These are phyloP conservation scores for Dicerorhinus sumatrensis DNA, from an alignment of 2,113 vertebrate species.

Conservation along the genomic window DNA sequence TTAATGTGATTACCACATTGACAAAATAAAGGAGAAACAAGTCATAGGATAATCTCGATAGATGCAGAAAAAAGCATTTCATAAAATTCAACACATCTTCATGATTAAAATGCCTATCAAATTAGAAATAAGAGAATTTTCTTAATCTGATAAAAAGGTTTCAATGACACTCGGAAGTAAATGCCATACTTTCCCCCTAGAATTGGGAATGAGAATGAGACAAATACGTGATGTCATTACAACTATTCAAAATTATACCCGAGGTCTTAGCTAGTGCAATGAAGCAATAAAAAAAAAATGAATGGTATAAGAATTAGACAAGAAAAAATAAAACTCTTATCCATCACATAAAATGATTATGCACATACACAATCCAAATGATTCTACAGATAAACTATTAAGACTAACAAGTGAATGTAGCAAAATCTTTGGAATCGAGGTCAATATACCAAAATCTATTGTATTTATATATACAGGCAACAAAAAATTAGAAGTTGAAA, in stretches of 20 bases:
- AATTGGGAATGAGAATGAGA: neutral
- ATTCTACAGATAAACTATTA: neutral
- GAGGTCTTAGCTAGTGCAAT: neutral
- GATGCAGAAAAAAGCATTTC: neutral
- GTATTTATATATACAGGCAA: neutral
- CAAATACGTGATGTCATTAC: neutral
- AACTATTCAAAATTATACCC: neutral
- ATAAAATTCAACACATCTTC: neutral
- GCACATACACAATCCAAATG: neutral
- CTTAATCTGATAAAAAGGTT: neutral
- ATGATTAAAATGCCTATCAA: neutral
- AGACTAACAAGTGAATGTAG: neutral
- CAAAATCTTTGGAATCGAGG: neutral
- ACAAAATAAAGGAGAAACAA: constrained; percentile 1
- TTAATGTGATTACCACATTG: neutral
- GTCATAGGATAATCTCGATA: neutral
- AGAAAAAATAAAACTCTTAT: constrained; percentile 20
- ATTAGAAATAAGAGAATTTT: constrained; percentile 12
- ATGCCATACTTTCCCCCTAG: neutral
- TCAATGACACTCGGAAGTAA: neutral
- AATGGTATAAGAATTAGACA: neutral
- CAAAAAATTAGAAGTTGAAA: constrained; percentile 25
- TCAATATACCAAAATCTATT: neutral
- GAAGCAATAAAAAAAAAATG: neutral
- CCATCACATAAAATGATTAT: neutral